A percentile compares a stretch with the other conserved stretches of the same genome.
Evolutionary conservation across 1,140 invertebrate species (phyloP).

Genomic region (Lepidurus apus): DNA sequence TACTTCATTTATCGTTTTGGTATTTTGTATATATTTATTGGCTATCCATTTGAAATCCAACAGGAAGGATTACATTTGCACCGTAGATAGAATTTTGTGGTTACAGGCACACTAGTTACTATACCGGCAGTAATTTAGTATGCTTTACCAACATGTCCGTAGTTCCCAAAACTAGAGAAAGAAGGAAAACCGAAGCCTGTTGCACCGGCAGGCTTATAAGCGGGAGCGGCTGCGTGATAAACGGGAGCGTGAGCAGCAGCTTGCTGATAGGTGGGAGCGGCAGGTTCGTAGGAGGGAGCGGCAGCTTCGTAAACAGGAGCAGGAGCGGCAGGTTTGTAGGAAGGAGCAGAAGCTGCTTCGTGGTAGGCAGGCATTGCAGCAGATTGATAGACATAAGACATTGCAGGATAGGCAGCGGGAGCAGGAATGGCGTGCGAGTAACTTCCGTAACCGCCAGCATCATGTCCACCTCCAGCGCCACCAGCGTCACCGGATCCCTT

Average conservation of each 20-base stretch:
- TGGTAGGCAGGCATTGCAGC: background rate
- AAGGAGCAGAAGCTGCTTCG: background rate
- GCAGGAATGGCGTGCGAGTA: background rate
- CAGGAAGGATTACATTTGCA: background rate
- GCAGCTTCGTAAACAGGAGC: background rate
- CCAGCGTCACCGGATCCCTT: conserved; percentile 32
- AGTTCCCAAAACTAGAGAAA: background rate
- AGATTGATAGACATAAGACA: background rate
- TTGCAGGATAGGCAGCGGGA: background rate
- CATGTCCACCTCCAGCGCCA: conserved; percentile 24
- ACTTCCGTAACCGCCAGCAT: background rate
- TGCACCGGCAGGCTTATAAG: background rate
- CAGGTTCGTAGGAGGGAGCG: background rate
- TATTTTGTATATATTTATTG: background rate
- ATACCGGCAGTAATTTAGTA: conserved; percentile 2
- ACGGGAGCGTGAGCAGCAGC: background rate
- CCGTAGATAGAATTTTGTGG: background rate
- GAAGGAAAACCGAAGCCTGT: conserved; percentile 7
- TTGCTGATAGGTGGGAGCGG: background rate
- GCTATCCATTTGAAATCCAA: conserved; percentile 5
- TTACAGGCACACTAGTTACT: background rate
- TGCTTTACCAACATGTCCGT: background rate
- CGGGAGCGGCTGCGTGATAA: background rate
- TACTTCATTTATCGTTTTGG: no score
- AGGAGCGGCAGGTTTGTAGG: background rate